Evolutionary conservation across 1,140 invertebrate species (phyloP), one percentile per base, ranked within the genome.

Genomic region (Drosophila eugracilis): DNA sequence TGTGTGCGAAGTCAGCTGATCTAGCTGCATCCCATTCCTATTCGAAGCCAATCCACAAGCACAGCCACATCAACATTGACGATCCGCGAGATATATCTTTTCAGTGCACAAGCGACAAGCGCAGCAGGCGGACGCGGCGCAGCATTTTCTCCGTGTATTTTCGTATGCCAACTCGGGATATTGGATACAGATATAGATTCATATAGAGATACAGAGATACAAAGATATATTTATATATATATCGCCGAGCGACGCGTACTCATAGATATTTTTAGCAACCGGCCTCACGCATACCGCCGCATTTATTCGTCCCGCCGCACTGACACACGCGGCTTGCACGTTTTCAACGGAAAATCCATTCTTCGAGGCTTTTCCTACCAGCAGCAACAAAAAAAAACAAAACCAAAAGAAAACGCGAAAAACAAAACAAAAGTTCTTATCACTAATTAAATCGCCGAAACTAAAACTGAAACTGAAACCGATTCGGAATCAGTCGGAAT

Each of bases 261-360:
- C 83, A 88, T 85, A 79, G 81, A 85, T 85, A 85, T 85, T 85
- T 85, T 81, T 85, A 85, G 81, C 81, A 81, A 55, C 81, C 81
- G 81, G 81, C 76, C 81, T 75, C 79, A 84, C 80, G 74, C 59
- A 58, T 34, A 58, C 70, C 28, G 50, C 24, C 24, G 47, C 50
- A 53, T 47, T 47, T 44, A 50, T 32, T 26, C 41, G 19, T 55
- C 37, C 53, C 49, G 44, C 42, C 50, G 59, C 42, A 57, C 77
- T 42, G 77, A 86, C 80, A 86, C 81, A 85, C 80, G 80, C 81
- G 81, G 80, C 77, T 80, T 79, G 63, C 81, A 85, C 81, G 81
- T 85, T 85, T 85, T 17, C 14, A 9, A 17, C 80, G 69, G 73
- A 86, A 85, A 84, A 77, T 44, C 50, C 44, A 37, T 53, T 70